These are phyloP conservation scores for Cheilosia grossa DNA, from an alignment of 2,888 invertebrate species.

Conservation along the genomic window DNA sequence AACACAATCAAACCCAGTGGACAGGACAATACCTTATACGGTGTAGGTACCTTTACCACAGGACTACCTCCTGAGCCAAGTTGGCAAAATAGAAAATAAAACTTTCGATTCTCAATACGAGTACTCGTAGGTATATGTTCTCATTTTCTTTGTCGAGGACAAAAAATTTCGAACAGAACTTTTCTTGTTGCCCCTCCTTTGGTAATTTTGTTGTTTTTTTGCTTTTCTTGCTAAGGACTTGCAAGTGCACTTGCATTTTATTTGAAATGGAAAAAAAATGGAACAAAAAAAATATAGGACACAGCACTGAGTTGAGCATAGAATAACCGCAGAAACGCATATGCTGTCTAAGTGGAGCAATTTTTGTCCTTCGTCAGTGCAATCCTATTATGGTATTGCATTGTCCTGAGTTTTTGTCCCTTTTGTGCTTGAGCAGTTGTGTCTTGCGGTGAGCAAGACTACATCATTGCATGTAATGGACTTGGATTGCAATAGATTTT, in stretches of 20 bases:
- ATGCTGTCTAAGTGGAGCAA: constrained; percentile 70
- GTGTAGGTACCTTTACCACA: constrained; percentile 10
- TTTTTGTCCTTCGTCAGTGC: constrained; percentile 71
- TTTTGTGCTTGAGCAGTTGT: constrained; percentile 23
- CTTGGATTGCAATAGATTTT: constrained; percentile 20
- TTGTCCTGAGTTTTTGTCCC: constrained; percentile 66
- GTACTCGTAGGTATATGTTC: constrained; percentile 28
- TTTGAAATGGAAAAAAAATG: constrained; percentile 23
- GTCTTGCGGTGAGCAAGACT: neutral
- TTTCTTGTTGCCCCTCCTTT: constrained; percentile 12
- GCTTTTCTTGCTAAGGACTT: constrained; percentile 18
- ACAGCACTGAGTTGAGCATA: constrained; percentile 66
- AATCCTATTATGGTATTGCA: constrained; percentile 67
- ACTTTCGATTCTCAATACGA: constrained; percentile 63
- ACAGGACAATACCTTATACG: constrained; percentile 4
- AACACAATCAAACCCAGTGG: constrained; percentile 31
- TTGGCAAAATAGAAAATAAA: constrained; percentile 35
- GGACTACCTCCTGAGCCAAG: constrained; percentile 6
- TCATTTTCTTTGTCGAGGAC: constrained; percentile 66
- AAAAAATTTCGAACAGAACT: constrained; percentile 68
- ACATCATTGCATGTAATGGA: constrained; percentile 27
- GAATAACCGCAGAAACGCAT: constrained; percentile 70
- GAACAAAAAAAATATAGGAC: constrained; percentile 44
- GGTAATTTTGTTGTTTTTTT: neutral
- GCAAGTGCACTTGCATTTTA: constrained; percentile 49